Percentiles rank a stretch among this genome's conserved stretches.
Conservation (phyloP, 2,113 vertebrate species). For the Anolis sagrei region DNA sequence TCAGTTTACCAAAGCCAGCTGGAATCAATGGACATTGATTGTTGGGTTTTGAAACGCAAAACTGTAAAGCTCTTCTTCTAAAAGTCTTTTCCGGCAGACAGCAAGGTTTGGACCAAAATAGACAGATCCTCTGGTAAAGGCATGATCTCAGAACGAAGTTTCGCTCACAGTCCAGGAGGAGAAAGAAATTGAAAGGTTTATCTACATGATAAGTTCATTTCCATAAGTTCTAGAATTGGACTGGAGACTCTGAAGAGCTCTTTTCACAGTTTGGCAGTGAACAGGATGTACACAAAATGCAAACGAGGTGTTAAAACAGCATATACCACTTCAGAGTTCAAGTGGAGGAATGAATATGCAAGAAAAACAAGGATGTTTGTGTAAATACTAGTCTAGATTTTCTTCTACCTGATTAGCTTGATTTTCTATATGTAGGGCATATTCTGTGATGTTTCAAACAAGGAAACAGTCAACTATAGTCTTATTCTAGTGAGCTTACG, state of each 20-base stretch:
- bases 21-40: not conserved
- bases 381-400: not conserved
- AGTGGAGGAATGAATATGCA: not conserved
- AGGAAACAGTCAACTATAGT: not conserved
- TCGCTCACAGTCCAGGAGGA: constrained; percentile 47
- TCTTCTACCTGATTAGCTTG: not conserved
- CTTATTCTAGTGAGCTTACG: not conserved
- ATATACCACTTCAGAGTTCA: not conserved
- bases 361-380: not conserved
- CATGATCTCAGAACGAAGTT: constrained; percentile 48
- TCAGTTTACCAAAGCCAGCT: not conserved
- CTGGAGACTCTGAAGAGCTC: constrained; percentile 32
- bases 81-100: not conserved
- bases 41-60: not conserved
- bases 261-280: constrained; percentile 52
- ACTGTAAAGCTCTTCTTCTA: too few relatives aligned
- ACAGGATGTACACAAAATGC: not conserved
- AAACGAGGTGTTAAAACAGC: not conserved
- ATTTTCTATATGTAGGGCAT: not conserved
- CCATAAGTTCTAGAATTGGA: constrained; percentile 49
- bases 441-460: not conserved
- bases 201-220: constrained; percentile 43
- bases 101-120: not conserved
- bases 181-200: constrained; percentile 35
- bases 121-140: constrained; percentile 51